These are phyloP conservation scores for Aplocera efformata DNA, from an alignment of 2,888 invertebrate species.

Conservation along the genomic window DNA sequence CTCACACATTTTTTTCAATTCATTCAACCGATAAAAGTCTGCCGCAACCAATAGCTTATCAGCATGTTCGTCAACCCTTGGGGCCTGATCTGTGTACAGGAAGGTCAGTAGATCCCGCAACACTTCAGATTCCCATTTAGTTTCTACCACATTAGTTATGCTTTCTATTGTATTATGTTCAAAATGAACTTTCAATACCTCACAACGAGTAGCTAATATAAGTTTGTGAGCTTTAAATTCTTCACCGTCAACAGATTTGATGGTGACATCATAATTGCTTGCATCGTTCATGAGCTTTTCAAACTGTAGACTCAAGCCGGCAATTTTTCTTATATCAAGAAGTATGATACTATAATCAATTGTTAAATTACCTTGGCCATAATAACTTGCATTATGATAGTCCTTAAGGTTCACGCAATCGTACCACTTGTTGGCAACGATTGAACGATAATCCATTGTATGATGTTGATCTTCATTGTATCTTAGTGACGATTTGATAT, in stretches of 20 bases:
- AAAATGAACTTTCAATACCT: conserved; percentile 68
- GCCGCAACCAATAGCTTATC: conserved; percentile 67
- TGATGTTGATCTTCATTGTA: conserved; percentile 65
- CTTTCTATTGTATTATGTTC: conserved; percentile 70
- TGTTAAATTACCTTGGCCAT: too few species aligned
- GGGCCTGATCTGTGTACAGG: conserved; percentile 70
- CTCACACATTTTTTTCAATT: conserved; percentile 65
- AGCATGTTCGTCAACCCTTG: conserved; percentile 67
- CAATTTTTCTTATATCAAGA: conserved; percentile 61
- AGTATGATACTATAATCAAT: too few species aligned
- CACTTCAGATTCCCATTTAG: conserved; percentile 62
- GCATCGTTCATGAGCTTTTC: conserved; percentile 62
- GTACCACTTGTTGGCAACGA: too few species aligned
- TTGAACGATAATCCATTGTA: too few species aligned
- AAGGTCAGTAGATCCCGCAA: conserved; percentile 62
- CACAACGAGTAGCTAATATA: conserved; percentile 65
- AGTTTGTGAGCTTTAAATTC: conserved; percentile 70
- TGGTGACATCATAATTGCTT: conserved; percentile 63
- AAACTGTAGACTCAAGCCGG: conserved; percentile 63
- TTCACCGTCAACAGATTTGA: conserved; percentile 62
- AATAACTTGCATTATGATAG: too few species aligned
- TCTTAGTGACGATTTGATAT: too few species aligned
- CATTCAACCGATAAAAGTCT: conserved; percentile 65
- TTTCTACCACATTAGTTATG: conserved; percentile 60
- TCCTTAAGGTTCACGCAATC: too few species aligned